Percentiles rank a stretch among this genome's conserved stretches.
Conservation (phyloP, 2,113 vertebrate species). For the Lynx canadensis region DNA sequence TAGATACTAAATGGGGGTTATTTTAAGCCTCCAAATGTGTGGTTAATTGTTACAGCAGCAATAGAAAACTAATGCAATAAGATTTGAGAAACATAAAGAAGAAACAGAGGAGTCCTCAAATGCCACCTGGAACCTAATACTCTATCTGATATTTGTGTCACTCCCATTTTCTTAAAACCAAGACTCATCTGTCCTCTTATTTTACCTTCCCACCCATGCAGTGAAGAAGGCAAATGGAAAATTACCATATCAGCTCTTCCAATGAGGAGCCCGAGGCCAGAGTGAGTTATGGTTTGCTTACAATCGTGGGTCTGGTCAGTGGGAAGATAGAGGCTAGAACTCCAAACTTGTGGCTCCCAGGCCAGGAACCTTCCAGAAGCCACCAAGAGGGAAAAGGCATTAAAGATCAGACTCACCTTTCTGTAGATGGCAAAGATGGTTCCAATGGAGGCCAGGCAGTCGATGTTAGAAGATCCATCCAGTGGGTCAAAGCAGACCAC, state of each 20-base stretch:
- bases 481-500: conserved; percentile 98
- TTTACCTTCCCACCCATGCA: neutral
- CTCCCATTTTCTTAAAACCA: neutral
- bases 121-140: neutral
- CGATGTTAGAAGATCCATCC: conserved; percentile 98
- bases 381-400: neutral
- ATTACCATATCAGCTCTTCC: neutral
- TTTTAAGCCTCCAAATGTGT: neutral
- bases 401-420: conserved; percentile 86
- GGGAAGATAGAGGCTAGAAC: neutral
- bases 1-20: too few relatives aligned
- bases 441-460: conserved; percentile 97
- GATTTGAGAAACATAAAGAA: neutral
- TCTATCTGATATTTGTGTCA: neutral
- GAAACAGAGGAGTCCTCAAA: neutral
- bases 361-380: neutral
- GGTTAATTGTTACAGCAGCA: neutral
- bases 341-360: neutral
- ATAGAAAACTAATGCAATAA: neutral
- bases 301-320: neutral
- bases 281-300: neutral
- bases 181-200: neutral
- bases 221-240: neutral
- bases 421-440: conserved; percentile 98
- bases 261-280: rapidly evolving